Conservation (phyloP, 2,797 vertebrate species). For the Peromyscus nudipes region DNA sequence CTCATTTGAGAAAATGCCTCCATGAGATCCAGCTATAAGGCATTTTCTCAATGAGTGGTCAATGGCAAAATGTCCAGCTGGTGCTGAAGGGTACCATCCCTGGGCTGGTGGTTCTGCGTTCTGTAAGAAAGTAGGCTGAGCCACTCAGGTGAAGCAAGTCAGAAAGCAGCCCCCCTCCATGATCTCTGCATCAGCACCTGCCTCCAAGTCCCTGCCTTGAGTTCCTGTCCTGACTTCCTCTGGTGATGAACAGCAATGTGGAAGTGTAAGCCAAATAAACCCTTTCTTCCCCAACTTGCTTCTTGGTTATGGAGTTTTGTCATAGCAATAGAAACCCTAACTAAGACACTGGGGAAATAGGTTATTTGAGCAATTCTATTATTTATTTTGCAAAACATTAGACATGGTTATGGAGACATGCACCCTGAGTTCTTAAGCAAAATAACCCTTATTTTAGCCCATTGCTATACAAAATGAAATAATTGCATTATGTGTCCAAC, state of each 20-base stretch:
- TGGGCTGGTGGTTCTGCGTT: background rate
- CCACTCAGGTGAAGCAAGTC: background rate
- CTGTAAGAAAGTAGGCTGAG: background rate
- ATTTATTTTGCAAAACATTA: conserved; percentile 18
- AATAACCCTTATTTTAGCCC: background rate
- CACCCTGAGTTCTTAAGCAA: background rate
- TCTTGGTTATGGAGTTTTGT: background rate
- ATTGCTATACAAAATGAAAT: conserved; percentile 19
- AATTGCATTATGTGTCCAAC: background rate
- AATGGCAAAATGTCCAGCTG: background rate
- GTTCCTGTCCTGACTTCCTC: background rate
- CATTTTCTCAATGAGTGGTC: background rate
- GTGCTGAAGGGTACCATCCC: background rate
- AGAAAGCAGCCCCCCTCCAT: background rate
- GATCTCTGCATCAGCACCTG: background rate
- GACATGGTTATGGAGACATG: background rate
- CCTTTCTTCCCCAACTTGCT: background rate
- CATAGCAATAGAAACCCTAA: background rate
- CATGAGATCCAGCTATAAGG: background rate
- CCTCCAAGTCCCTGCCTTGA: background rate
- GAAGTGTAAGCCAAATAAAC: background rate
- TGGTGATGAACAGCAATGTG: background rate
- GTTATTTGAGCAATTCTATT: background rate
- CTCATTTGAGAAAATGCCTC: background rate
- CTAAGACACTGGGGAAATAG: conserved; percentile 21